Evolutionary conservation across 2,797 vertebrate genomes (phyloP), one percentile per base, ranked within the genome.

Genomic region (Aulostomus chinensis): DNA sequence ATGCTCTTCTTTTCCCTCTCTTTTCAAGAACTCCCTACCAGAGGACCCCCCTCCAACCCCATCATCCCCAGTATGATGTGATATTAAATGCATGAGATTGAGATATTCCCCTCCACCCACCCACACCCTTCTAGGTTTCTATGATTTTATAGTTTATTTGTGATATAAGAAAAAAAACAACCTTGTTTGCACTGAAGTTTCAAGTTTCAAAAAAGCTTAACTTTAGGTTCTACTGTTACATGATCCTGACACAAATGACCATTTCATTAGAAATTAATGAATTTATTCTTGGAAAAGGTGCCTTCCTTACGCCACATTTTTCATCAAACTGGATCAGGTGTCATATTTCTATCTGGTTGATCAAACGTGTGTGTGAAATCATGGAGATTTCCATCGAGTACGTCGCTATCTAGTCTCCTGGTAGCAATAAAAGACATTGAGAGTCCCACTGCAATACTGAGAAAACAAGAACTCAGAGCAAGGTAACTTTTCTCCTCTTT

Each of bases 221-320:
- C n/a, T 91, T 89, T 87, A 72, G 74, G 88, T 93, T 94, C 93
- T 90, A 82, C 91, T 92, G 48, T 78, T 33, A 42, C 46, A 40
- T 58, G 72, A 64, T 42, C 50, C 87, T 92, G 91, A 92, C 88
- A 86, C 89, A 91, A 89, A 89, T 86, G 89, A 92, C 71, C 67
- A 81, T 74, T 76, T 85, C 73, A 62, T 76, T 73, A 84, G 79
- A 64, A 71, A 77, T 76, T 70, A 68, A 65, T 51, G 14, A 78
- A 89, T 87, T 81, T 92, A 91, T 69, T 92, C 91, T 94, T 94
- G 93, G 92, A 97, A 93, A 96, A 92, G 94, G 95, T 98, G 94
- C 95, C 94, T 98, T 98, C 89, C 85, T 94, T 70, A 79, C 39
- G 59, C 74, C 78, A 82, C 76, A 61, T 72, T 39, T 57, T 42